Evolutionary conservation across 2,797 vertebrate species (phyloP).

Genomic region (Tinamus major): DNA sequence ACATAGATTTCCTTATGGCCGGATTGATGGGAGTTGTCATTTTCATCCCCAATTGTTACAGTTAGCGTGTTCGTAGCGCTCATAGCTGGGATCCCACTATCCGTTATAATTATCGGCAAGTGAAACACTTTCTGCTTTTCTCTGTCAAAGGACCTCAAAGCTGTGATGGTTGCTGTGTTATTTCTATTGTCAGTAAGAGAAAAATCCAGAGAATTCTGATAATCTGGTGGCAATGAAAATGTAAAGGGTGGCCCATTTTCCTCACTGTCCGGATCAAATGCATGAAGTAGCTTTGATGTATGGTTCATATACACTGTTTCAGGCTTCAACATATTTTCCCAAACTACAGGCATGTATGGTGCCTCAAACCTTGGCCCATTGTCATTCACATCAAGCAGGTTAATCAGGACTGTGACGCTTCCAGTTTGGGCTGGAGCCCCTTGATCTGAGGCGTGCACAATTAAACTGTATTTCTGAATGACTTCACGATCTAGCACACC

Average conservation of each 20-base stretch:
- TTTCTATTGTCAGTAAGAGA: constrained; percentile 89
- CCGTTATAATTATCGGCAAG: constrained; percentile 85
- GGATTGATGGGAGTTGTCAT: constrained; percentile 85
- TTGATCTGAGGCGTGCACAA: constrained; percentile 87
- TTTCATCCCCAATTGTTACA: constrained; percentile 87
- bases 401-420: constrained; percentile 85
- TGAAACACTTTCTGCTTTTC: constrained; percentile 87
- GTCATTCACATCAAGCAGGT: constrained; percentile 89
- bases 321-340: constrained; percentile 86
- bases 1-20: constrained; percentile 86
- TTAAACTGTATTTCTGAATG: constrained; percentile 80
- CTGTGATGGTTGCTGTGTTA: constrained; percentile 86
- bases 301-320: constrained; percentile 85
- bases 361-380: constrained; percentile 89
- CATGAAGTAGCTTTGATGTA: constrained; percentile 84
- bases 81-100: constrained; percentile 84
- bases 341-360: constrained; percentile 85
- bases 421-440: constrained; percentile 84
- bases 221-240: constrained; percentile 81
- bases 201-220: constrained; percentile 85
- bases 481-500: constrained; percentile 84
- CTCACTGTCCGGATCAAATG: constrained; percentile 82
- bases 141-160: constrained; percentile 87
- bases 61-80: constrained; percentile 85
- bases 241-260: constrained; percentile 88